A percentile compares a stretch with the other conserved stretches of the same genome.
Evolutionary conservation across 2,888 invertebrate genomes (phyloP).

Genomic region (Apodemia hepburni): DNA sequence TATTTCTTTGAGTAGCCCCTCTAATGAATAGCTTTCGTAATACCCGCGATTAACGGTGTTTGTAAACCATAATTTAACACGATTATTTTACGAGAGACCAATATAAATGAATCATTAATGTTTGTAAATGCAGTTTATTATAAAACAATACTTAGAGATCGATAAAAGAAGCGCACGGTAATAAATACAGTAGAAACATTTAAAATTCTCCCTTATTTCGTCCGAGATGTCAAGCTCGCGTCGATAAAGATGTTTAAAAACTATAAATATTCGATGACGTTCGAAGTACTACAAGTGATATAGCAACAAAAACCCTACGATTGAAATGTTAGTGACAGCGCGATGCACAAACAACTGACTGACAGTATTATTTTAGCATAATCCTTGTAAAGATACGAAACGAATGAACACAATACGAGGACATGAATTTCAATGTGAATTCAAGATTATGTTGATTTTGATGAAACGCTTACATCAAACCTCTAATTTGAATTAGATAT

Average conservation of each 20-base stretch:
- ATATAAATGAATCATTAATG: slow-evolving; percentile 20
- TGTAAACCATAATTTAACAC: slow-evolving; percentile 30
- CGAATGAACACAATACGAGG: slow-evolving; percentile 68
- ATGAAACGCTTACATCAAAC: slow-evolving; percentile 59
- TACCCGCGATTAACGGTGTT: slow-evolving; percentile 41
- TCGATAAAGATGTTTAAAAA: slow-evolving; percentile 76
- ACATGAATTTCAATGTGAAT: slow-evolving; percentile 72
- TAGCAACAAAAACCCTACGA: slow-evolving; percentile 67
- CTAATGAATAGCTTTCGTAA: slow-evolving; percentile 56
- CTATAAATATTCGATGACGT: slow-evolving; percentile 72
- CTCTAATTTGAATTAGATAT: slow-evolving; percentile 54
- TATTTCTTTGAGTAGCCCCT: slow-evolving; percentile 65
- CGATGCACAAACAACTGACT: slow-evolving; percentile 74
- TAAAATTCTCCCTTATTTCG: slow-evolving; percentile 54
- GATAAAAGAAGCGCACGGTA: slow-evolving; percentile 38
- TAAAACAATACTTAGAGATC: slow-evolving; percentile 26
- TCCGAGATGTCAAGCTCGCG: slow-evolving; percentile 61
- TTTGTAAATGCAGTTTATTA: slow-evolving; percentile 23
- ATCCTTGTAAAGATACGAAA: slow-evolving; percentile 70
- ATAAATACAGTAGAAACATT: slow-evolving; percentile 49
- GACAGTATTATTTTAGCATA: slow-evolving; percentile 76
- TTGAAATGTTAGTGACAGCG: slow-evolving; percentile 77
- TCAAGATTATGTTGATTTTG: slow-evolving; percentile 60
- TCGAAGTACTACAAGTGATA: slow-evolving; percentile 57
- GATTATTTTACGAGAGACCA: slow-evolving; percentile 17